A percentile compares a stretch with the other conserved stretches of the same genome.
Evolutionary conservation across 1,140 invertebrate genomes (phyloP).

Genomic region (Drosophila azteca): DNA sequence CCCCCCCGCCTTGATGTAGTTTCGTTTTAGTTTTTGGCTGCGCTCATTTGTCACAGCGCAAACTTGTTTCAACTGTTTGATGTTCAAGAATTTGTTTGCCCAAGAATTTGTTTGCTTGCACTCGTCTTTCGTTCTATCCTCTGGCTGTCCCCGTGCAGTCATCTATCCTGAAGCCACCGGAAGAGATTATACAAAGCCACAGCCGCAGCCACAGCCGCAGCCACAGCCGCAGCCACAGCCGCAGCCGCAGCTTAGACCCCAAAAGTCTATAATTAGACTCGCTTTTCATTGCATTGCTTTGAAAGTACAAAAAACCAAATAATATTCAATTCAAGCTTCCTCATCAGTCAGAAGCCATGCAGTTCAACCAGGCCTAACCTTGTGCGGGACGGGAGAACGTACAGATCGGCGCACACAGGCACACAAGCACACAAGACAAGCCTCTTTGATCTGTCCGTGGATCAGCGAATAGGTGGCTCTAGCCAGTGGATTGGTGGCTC

Average conservation of each 20-base stretch:
- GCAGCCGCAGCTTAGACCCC: no score
- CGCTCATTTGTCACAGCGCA: constrained; percentile 61
- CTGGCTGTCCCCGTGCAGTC: no score
- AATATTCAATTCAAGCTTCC: constrained; percentile 46
- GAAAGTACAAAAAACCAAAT: constrained; percentile 12
- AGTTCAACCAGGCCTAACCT: constrained; percentile 27
- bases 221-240: no score
- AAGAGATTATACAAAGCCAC: no score
- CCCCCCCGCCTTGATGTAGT: constrained; percentile 25
- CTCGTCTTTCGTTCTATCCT: no score
- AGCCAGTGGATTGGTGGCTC: no score
- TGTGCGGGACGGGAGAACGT: constrained; percentile 10
- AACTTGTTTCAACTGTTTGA: constrained; percentile 60
- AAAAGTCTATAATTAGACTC: constrained; percentile 37
- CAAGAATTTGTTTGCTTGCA: not conserved
- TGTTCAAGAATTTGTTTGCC: constrained; percentile 50
- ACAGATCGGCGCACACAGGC: constrained; percentile 17
- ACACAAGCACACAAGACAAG: no score
- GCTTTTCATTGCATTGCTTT: constrained; percentile 51
- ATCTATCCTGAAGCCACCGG: no score
- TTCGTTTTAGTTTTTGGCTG: constrained; percentile 54
- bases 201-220: no score
- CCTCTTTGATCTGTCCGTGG: constrained; percentile 20
- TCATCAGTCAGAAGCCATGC: constrained; percentile 49
- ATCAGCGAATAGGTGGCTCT: no score